These are phyloP conservation scores for Alsophila aescularia DNA, from an alignment of 2,888 invertebrate genomes.

Conservation along the genomic window DNA sequence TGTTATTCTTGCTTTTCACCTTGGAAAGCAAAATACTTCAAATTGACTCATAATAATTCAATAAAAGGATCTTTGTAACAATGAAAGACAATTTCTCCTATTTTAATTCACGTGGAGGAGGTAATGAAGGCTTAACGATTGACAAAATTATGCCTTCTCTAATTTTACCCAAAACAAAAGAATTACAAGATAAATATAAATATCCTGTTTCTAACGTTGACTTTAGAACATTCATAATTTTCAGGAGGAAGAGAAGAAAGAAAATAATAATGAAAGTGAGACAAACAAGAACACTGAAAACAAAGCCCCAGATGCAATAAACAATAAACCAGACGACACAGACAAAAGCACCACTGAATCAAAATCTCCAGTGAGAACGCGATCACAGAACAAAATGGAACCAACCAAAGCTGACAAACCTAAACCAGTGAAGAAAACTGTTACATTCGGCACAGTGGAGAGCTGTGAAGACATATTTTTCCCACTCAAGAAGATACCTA, in stretches of 20 bases:
- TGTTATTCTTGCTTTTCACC: too few species aligned
- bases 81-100: too few species aligned
- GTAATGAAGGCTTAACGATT: too few species aligned
- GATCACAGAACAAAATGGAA: conserved; percentile 83
- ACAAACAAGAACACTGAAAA: conserved; percentile 58
- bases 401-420: conserved; percentile 70
- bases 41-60: too few species aligned
- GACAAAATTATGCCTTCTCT: too few species aligned
- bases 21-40: too few species aligned
- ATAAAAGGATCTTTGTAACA: too few species aligned
- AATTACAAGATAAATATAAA: too few species aligned
- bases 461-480: conserved; percentile 86
- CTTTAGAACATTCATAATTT: conserved; percentile 28
- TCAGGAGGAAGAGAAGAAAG: conserved; percentile 83
- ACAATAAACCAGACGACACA: conserved; percentile 51
- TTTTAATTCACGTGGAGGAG: too few species aligned
- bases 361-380: conserved; percentile 76
- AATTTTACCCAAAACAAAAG: too few species aligned
- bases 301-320: conserved; percentile 55
- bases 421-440: conserved; percentile 85
- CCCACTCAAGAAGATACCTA: conserved; percentile 82
- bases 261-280: conserved; percentile 74
- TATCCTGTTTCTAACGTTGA: too few species aligned
- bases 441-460: conserved; percentile 86
- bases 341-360: conserved; percentile 59